Conservation (phyloP, 2,113 vertebrate species). For the Calyptomena viridis region DNA sequence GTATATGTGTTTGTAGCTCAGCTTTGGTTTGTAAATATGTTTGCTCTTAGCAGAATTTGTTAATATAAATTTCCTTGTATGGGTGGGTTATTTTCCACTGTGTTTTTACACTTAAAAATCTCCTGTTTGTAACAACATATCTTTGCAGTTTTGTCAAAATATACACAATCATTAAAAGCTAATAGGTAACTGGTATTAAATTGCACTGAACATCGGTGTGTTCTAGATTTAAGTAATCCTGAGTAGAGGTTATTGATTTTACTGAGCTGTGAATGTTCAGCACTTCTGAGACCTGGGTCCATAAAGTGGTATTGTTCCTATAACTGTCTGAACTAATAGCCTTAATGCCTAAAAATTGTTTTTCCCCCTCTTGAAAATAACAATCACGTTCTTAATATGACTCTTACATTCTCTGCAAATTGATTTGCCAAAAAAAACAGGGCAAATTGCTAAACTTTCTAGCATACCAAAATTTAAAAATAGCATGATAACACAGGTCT, state of each 20-base stretch:
- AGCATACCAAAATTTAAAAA: slow-evolving; percentile 16
- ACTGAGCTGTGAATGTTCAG: slow-evolving; percentile 20
- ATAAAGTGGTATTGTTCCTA: slow-evolving; percentile 11
- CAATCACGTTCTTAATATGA: background rate
- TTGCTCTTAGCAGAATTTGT: slow-evolving; percentile 37
- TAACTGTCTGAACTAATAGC: slow-evolving; percentile 3
- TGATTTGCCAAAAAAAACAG: background rate
- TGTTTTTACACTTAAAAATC: background rate
- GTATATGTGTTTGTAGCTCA: slow-evolving; percentile 29
- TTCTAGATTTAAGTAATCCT: background rate
- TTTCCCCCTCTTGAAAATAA: slow-evolving; percentile 23
- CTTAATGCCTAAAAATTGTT: background rate
- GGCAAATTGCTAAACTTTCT: background rate
- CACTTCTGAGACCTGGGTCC: background rate
- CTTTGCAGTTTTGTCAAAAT: slow-evolving; percentile 7
- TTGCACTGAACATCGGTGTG: background rate
- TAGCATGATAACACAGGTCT: background rate
- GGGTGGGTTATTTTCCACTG: slow-evolving; percentile 44
- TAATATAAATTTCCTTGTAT: slow-evolving; percentile 40
- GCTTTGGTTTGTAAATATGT: slow-evolving; percentile 57
- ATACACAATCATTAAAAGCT: background rate
- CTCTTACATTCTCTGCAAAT: background rate
- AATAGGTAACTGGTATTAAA: background rate
- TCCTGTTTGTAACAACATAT: background rate
- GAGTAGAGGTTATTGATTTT: slow-evolving; percentile 32